phyloP scores from a whole-genome alignment of 2,888 invertebrate species.

The Pterostichus madidus region DNA sequence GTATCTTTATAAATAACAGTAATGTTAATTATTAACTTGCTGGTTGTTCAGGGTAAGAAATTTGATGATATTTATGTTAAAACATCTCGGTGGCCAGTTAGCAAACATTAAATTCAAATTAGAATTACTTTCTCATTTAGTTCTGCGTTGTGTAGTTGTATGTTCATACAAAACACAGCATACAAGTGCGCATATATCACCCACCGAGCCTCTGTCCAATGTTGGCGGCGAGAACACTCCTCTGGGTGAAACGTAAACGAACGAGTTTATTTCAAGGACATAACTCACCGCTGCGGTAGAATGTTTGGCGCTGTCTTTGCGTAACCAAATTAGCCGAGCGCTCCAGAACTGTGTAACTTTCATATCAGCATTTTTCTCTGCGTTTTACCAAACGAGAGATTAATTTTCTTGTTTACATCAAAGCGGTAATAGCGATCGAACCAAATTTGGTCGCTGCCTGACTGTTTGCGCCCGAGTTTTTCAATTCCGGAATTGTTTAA shows the following conservation, averaged over 20 bases:
- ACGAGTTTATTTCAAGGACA: conserved; percentile 44
- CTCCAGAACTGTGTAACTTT: conserved; percentile 35
- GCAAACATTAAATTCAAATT: conserved; percentile 37
- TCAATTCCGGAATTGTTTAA: conserved; percentile 39
- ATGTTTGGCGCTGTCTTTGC: conserved; percentile 37
- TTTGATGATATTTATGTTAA: conserved; percentile 30
- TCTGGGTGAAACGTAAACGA: conserved; percentile 27
- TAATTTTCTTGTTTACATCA: conserved; percentile 49
- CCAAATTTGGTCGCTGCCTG: conserved; percentile 35
- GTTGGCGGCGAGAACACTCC: background rate
- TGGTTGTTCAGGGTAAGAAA: background rate
- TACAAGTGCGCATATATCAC: conserved; percentile 40
- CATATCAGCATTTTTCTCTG: conserved; percentile 40
- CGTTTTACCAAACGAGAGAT: conserved; percentile 45
- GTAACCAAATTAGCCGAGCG: conserved; percentile 35
- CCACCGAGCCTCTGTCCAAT: background rate
- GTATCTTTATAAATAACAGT: too few relatives aligned
- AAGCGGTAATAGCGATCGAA: conserved; percentile 43
- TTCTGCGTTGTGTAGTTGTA: conserved; percentile 13
- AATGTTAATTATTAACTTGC: background rate
- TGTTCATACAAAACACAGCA: background rate
- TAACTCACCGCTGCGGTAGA: conserved; percentile 16
- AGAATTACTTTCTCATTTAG: conserved; percentile 44
- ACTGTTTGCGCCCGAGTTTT: conserved; percentile 34
- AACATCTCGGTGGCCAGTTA: background rate